Evolutionary conservation across 2,888 invertebrate genomes (phyloP).

Genomic region (Scaptomyza flava): DNA sequence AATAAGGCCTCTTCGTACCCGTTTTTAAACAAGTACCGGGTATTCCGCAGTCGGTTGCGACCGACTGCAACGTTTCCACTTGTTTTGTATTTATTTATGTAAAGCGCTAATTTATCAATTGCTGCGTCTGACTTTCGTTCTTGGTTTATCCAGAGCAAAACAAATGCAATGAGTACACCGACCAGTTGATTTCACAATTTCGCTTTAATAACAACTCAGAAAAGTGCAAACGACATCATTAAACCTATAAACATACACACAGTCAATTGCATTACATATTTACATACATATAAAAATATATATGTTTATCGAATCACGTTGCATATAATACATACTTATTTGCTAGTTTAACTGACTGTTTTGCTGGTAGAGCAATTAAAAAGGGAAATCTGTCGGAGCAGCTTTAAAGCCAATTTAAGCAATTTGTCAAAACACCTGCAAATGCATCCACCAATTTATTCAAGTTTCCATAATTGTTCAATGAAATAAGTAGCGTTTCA

Average conservation of each 20-base stretch:
- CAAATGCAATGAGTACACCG: conserved; percentile 48
- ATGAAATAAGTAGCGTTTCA: background rate
- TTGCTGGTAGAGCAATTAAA: conserved; percentile 28
- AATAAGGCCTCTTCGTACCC: too few species aligned
- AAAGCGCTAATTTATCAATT: conserved; percentile 70
- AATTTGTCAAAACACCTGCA: conserved; percentile 24
- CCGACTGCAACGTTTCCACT: too few species aligned
- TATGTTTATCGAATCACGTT: conserved; percentile 26
- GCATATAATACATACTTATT: conserved; percentile 6
- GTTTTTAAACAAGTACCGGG: too few species aligned
- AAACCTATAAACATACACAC: conserved; percentile 15
- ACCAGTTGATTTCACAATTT: conserved; percentile 59
- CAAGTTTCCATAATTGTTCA: conserved; percentile 25
- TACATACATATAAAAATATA: background rate
- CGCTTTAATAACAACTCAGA: conserved; percentile 59
- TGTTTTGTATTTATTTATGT: conserved; percentile 25
- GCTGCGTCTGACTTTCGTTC: conserved; percentile 69
- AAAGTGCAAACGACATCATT: conserved; percentile 63
- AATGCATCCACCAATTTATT: conserved; percentile 4
- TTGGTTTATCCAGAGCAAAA: conserved; percentile 38
- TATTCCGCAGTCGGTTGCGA: too few species aligned
- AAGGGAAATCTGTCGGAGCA: conserved; percentile 14
- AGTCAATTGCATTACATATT: background rate
- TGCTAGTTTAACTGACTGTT: conserved; percentile 7
- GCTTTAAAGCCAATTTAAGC: conserved; percentile 11